phyloP scores from a whole-genome alignment of 2,113 vertebrate species.

The Lepus timidus region DNA sequence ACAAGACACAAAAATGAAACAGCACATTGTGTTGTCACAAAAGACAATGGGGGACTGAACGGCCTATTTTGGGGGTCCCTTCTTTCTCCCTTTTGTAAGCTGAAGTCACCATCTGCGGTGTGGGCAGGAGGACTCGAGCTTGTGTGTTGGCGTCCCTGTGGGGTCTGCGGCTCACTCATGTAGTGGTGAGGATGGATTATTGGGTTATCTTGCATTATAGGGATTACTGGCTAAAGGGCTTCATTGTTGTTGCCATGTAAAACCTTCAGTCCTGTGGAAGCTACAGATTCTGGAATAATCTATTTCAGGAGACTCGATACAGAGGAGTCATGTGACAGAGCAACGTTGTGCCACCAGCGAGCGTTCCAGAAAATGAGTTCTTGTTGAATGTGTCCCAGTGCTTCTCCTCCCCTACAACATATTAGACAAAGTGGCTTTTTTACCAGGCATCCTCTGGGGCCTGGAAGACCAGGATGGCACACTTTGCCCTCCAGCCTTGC shows the following conservation, averaged over 20 bases:
- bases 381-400: background rate
- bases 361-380: background rate
- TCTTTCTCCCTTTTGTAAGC: background rate
- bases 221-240: background rate
- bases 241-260: background rate
- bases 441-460: too few species aligned
- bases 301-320: background rate
- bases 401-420: background rate
- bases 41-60: background rate
- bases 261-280: background rate
- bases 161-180: background rate
- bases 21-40: slow-evolving; percentile 23
- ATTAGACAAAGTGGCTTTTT: background rate
- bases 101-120: background rate
- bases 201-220: background rate
- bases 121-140: background rate
- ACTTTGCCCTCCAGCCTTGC: background rate
- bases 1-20: slow-evolving; percentile 79
- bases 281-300: background rate
- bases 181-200: background rate
- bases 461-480: background rate
- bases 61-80: background rate
- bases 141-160: background rate
- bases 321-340: background rate
- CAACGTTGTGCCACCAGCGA: too few species aligned